A percentile compares a stretch with the other conserved stretches of the same genome.
Conservation (phyloP, 2,797 vertebrate genomes). For the Gorsachius magnificus region DNA sequence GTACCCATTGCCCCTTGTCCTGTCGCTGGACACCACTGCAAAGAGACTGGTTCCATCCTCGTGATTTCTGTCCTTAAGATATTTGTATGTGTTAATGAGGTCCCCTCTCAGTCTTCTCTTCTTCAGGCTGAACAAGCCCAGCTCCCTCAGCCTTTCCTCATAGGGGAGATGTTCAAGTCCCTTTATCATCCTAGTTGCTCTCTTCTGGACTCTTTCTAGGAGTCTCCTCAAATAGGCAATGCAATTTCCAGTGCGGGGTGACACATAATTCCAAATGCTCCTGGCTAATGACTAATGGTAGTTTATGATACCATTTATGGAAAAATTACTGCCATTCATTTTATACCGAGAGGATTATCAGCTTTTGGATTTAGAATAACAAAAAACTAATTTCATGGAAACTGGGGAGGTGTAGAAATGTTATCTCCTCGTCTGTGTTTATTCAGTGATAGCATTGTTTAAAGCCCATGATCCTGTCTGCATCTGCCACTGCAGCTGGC, state of each 20-base stretch:
- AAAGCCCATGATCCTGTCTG: slow-evolving; percentile 32
- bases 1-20: no score
- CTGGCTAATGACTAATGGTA: not conserved
- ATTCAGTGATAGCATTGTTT: slow-evolving; percentile 58
- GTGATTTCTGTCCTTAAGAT: no score
- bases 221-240: not conserved
- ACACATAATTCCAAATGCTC: slow-evolving; percentile 3
- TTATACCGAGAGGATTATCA: slow-evolving; percentile 28
- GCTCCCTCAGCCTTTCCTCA: no score
- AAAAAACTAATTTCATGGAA: slow-evolving; percentile 33
- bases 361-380: slow-evolving; percentile 45
- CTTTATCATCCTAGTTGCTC: no score
- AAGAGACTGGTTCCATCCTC: no score
- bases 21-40: no score
- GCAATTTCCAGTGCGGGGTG: not conserved
- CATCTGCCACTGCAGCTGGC: slow-evolving; percentile 74
- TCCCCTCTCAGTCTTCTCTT: no score
- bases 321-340: not conserved
- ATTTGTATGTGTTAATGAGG: no score
- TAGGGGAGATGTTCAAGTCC: no score
- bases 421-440: slow-evolving; percentile 48
- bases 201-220: no score
- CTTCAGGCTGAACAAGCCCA: no score
- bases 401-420: slow-evolving; percentile 57
- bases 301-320: slow-evolving; percentile 5